phyloP scores from a whole-genome alignment of 2,888 invertebrate species.

The Panorpa germanica region DNA sequence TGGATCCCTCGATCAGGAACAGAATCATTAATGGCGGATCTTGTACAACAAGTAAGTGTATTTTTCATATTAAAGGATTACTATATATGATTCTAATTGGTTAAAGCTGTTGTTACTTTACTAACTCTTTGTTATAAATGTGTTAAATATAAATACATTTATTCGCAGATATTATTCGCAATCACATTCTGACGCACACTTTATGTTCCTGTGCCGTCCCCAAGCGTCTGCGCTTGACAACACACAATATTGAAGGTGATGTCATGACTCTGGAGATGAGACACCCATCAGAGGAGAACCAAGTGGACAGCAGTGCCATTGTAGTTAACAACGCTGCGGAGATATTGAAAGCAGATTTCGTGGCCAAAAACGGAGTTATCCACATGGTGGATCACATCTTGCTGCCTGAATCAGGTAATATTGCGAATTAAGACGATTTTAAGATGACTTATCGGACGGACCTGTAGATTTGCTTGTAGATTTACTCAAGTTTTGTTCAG shows the following conservation, averaged over 20 bases:
- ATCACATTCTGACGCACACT: constrained; percentile 45
- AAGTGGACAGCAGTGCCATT: constrained; percentile 19
- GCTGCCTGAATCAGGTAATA: constrained; percentile 39
- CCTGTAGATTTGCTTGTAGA: no score
- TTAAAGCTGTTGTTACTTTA: not conserved
- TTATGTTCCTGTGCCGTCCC: constrained; percentile 46
- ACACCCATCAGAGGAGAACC: constrained; percentile 12
- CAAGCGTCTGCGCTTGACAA: no score
- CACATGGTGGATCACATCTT: constrained; percentile 46
- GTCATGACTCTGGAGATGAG: constrained; percentile 21
- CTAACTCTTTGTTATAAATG: not conserved
- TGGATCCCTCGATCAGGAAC: constrained; percentile 28
- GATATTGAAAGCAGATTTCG: constrained; percentile 35
- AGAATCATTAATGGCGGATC: constrained; percentile 34
- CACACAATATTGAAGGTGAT: constrained; percentile 23
- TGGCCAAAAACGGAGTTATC: constrained; percentile 55
- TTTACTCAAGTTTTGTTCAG: no score
- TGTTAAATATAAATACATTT: constrained; percentile 9
- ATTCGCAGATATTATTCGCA: constrained; percentile 37
- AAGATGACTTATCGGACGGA: no score
- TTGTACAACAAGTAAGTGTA: constrained; percentile 35
- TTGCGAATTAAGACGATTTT: constrained; percentile 8
- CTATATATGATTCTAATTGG: constrained; percentile 2
- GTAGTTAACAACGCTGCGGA: constrained; percentile 36
- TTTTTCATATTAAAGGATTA: constrained; percentile 5